Conservation (phyloP, 2,113 vertebrate genomes). For the Oncorhynchus tshawytscha region DNA sequence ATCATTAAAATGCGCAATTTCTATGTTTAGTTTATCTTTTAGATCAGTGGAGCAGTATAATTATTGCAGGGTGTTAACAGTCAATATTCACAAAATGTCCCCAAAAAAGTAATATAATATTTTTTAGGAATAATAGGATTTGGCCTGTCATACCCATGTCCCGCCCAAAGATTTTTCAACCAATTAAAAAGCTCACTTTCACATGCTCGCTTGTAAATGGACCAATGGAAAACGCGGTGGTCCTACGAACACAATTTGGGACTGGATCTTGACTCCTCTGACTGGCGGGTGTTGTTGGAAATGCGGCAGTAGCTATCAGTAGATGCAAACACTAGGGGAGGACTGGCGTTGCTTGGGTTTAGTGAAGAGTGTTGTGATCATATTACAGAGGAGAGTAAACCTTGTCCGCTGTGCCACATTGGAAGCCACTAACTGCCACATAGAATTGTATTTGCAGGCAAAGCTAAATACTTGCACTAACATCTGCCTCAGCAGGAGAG, state of each 20-base stretch:
- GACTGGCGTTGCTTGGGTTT: conserved; percentile 50
- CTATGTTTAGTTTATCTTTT: too few species aligned
- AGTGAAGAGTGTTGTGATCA: conserved; percentile 40
- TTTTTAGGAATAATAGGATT: background rate
- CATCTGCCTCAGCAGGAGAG: background rate
- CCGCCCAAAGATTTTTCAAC: conserved; percentile 5
- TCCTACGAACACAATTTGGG: background rate
- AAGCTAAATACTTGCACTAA: background rate
- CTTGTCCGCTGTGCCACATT: conserved; percentile 11
- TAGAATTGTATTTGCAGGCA: background rate
- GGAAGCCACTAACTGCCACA: conserved; percentile 21
- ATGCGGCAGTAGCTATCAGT: conserved; percentile 37
- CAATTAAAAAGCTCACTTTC: conserved; percentile 8
- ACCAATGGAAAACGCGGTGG: conserved; percentile 21
- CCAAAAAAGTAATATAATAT: background rate
- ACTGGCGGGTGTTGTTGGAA: conserved; percentile 35
- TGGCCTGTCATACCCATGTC: background rate
- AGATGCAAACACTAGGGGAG: conserved; percentile 24
- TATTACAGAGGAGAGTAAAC: conserved; percentile 42
- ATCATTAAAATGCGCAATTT: too few species aligned
- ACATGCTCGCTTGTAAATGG: background rate
- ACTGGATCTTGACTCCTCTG: conserved; percentile 17
- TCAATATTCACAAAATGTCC: background rate
- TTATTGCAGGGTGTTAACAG: too few species aligned
- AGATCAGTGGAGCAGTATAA: too few species aligned